Base-by-base conservation (phyloP, 37 sponge, comb jelly and placozoan genomes). In the Beroe forskalii region DNA sequence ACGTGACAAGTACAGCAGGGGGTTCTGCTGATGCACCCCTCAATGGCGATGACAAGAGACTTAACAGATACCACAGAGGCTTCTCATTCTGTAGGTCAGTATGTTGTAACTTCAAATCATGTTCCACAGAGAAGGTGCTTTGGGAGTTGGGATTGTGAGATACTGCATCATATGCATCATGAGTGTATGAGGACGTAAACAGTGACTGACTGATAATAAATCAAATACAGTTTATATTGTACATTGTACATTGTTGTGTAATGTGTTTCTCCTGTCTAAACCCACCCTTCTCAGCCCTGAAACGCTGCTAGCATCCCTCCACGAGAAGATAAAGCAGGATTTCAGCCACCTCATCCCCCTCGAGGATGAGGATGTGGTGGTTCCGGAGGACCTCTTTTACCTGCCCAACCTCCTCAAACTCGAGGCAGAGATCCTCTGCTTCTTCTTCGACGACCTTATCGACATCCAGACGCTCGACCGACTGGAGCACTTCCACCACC, bases 271-370 rank as follows among this genome's bases (percentile, higher is more conserved):
- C n/a, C n/a, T n/a, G n/a, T n/a, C n/a, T n/a, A n/a, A n/a, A n/a
- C n/a, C n/a, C n/a, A n/a, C n/a, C n/a, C n/a, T n/a, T n/a, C n/a
- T 63, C 66, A 63, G 75, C 39, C 75, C 75, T 33, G 75, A 72
- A 37, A 32, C 38, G 3, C 39, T 72, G 40, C 38, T 72, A 30
- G 35, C 75, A 32, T 38, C 75, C 8, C 39, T 72, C 14, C 75
- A 72, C 22, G 75, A 72, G 20, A 72, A 72, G 35, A 72, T 72
- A 72, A 72, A 72, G 75, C 28, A 72, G 1, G 75, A 72, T 30
- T 72, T 72, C 39, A 37, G 35, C 9, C 75, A 32, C 14, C 40
- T 37, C 36, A 20, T 72, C 14, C 75, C 75, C 12, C 40, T 39
- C 30, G 37, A 36, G 12, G 75, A 32, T 33, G 75, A 72, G 75